Evolutionary conservation across 2,797 vertebrate genomes (phyloP).

Genomic region (Danio kyathit): DNA sequence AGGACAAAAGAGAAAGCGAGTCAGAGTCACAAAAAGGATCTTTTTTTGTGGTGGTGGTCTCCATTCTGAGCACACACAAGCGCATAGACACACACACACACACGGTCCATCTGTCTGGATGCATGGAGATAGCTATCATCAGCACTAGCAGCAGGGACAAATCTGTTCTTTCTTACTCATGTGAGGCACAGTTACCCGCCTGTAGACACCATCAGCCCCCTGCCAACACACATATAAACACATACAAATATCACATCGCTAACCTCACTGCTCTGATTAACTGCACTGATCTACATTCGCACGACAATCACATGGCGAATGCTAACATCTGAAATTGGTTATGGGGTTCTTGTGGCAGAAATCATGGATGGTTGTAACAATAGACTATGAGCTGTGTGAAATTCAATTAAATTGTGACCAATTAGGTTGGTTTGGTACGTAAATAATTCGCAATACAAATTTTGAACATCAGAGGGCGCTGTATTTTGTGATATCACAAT

Average conservation of each 20-base stretch:
- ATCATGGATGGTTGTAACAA: too few species aligned
- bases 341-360: background rate
- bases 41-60: slow-evolving; percentile 40
- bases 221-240: slow-evolving; percentile 45
- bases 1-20: slow-evolving; percentile 21
- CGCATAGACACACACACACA: slow-evolving; percentile 4
- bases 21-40: slow-evolving; percentile 15
- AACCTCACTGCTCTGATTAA: slow-evolving; percentile 21
- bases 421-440: too few species aligned
- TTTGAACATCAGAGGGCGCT: too few species aligned
- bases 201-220: slow-evolving; percentile 53
- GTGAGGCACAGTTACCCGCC: slow-evolving; percentile 44
- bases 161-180: slow-evolving; percentile 55
- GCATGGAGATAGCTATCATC: slow-evolving; percentile 54
- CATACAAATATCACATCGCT: slow-evolving; percentile 19
- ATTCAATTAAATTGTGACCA: too few species aligned
- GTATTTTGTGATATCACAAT: too few species aligned
- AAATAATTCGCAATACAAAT: too few species aligned
- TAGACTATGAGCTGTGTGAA: too few species aligned
- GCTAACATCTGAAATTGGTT: background rate
- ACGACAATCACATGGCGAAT: background rate
- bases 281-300: background rate
- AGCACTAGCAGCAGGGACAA: slow-evolving; percentile 49
- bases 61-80: slow-evolving; percentile 16
- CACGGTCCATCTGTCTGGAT: slow-evolving; percentile 58